Percentiles rank a stretch among this genome's conserved stretches.
These are phyloP conservation scores for Ciconia boyciana DNA, from an alignment of 2,113 vertebrate species.

Conservation along the genomic window DNA sequence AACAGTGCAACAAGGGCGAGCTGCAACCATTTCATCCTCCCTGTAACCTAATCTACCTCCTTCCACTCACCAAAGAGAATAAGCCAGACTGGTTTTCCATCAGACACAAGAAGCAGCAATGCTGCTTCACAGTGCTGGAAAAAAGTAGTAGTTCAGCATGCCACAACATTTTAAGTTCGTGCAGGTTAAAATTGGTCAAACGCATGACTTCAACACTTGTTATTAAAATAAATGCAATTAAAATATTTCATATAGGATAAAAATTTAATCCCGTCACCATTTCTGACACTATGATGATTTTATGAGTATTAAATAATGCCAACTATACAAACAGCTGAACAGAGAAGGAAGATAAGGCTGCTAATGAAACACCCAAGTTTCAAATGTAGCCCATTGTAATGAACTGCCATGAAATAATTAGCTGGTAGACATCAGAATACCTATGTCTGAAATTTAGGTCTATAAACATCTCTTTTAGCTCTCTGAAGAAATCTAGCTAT, in stretches of 20 bases:
- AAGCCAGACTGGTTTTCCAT: background rate
- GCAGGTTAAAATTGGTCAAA: background rate
- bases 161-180: background rate
- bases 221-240: background rate
- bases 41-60: background rate
- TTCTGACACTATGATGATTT: background rate
- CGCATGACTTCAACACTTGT: background rate
- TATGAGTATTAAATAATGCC: background rate
- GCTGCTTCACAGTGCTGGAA: background rate
- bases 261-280: background rate
- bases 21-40: background rate
- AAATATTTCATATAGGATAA: background rate
- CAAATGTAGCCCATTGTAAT: background rate
- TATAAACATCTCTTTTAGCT: background rate
- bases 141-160: background rate
- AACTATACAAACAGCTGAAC: background rate
- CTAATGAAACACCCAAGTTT: background rate
- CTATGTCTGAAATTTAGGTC: background rate
- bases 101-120: background rate
- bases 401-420: constrained; percentile 3
- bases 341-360: constrained; percentile 9
- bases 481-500: background rate
- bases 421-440: background rate
- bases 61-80: background rate
- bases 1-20: background rate